Conservation (phyloP, 2,113 vertebrate species). For the Cryptomyrus ogoouensis region DNA sequence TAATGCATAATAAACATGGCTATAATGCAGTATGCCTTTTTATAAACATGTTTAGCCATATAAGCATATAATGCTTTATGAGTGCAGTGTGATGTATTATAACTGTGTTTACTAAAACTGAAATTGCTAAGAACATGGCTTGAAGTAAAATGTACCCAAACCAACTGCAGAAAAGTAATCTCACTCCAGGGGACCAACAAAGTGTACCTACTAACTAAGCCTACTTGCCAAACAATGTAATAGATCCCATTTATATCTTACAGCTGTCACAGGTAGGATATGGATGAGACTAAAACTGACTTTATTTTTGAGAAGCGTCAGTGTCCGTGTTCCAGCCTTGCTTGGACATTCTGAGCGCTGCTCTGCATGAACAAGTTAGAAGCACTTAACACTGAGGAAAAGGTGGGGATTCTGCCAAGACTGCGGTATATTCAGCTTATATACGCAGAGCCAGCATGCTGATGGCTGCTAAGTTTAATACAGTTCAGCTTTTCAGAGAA, state of each 20-base stretch:
- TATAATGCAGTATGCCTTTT: too few relatives aligned
- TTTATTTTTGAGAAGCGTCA: neutral
- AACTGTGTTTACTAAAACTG: too few relatives aligned
- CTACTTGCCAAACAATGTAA: neutral
- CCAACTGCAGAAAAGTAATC: neutral
- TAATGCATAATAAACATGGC: too few relatives aligned
- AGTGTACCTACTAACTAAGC: neutral
- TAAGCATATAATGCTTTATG: too few relatives aligned
- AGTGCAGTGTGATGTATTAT: too few relatives aligned
- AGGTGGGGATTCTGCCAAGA: constrained; percentile 7
- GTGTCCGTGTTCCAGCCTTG: neutral
- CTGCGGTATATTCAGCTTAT: neutral
- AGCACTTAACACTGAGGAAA: neutral
- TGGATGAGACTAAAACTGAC: neutral
- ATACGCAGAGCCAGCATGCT: neutral
- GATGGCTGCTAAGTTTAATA: neutral
- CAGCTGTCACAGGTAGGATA: neutral
- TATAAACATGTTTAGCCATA: too few relatives aligned
- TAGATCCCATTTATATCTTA: neutral
- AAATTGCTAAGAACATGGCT: too few relatives aligned
- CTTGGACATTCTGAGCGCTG: neutral
- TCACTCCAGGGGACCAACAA: neutral
- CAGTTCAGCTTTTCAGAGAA: constrained; percentile 23
- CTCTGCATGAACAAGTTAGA: neutral
- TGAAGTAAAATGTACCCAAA: neutral